Percentiles rank a stretch among this genome's conserved stretches.
Evolutionary conservation across 1,140 invertebrate genomes (phyloP).

Genomic region (Drosophila ohnishii): DNA sequence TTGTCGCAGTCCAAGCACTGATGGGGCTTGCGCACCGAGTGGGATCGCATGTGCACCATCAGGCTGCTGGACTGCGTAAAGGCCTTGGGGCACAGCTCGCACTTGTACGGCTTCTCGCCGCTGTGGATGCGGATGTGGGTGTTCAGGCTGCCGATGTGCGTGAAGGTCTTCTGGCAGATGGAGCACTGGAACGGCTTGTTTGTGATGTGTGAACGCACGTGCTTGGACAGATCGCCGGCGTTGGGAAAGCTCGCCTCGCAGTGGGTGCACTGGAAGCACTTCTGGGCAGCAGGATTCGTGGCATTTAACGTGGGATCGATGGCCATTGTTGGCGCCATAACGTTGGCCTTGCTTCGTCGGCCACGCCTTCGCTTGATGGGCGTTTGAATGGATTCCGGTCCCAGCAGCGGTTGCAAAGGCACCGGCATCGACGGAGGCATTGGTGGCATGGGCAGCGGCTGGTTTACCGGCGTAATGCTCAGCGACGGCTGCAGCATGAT

Average conservation of each 20-base stretch:
- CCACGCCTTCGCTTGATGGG: constrained; percentile 68
- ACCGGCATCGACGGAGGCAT: neutral
- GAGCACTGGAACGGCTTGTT: constrained; percentile 84
- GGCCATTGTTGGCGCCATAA: neutral
- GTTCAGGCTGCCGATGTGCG: constrained; percentile 90
- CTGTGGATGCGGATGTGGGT: constrained; percentile 93
- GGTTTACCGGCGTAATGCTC: constrained; percentile 42
- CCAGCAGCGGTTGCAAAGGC: constrained; percentile 4
- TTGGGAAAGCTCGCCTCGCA: constrained; percentile 86
- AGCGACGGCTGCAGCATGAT: constrained; percentile 62
- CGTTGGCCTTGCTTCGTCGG: constrained; percentile 59
- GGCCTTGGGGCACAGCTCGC: constrained; percentile 84
- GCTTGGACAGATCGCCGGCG: constrained; percentile 85
- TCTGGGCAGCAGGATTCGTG: constrained; percentile 42
- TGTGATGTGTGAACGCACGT: constrained; percentile 84
- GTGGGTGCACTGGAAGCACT: constrained; percentile 85
- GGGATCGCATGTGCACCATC: constrained; percentile 88
- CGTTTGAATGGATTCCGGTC: constrained; percentile 12
- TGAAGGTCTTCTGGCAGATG: constrained; percentile 83
- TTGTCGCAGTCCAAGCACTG: constrained; percentile 86
- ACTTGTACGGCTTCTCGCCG: constrained; percentile 82
- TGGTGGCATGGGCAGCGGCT: neutral
- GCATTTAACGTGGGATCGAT: constrained; percentile 24
- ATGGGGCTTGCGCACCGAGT: constrained; percentile 88
- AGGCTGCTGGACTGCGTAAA: constrained; percentile 89